Percentiles rank a stretch among this genome's conserved stretches.
Conservation (phyloP, 1,140 invertebrate genomes). For the Polypedilum vanderplanki region DNA sequence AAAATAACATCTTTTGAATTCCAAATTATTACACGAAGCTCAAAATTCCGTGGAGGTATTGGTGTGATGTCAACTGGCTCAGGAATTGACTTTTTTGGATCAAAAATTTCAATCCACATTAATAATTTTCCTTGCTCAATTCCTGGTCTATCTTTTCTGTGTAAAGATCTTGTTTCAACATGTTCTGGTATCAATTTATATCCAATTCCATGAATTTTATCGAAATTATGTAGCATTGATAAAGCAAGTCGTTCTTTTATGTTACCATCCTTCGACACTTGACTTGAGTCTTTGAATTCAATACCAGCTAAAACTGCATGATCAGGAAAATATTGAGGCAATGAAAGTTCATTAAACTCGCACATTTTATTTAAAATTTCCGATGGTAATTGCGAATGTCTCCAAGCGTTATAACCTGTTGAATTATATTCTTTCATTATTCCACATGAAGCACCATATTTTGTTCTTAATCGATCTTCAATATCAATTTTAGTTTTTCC, state of each 20-base stretch:
- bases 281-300: conserved; percentile 38
- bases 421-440: conserved; percentile 60
- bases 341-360: conserved; percentile 52
- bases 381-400: conserved; percentile 65
- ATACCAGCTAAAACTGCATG: conserved; percentile 38
- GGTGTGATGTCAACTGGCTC: conserved; percentile 72
- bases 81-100: conserved; percentile 54
- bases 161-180: conserved; percentile 76
- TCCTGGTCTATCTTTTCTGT: conserved; percentile 65
- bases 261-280: conserved; percentile 40
- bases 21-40: conserved; percentile 77
- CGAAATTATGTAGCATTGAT: conserved; percentile 61
- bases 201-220: conserved; percentile 66
- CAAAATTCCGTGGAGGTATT: conserved; percentile 64
- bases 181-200: conserved; percentile 78
- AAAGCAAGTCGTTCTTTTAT: conserved; percentile 61
- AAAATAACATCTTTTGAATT: conserved; percentile 68
- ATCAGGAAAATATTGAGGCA: conserved; percentile 44
- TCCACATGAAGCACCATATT: conserved; percentile 70
- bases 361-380: conserved; percentile 68
- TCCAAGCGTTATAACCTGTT: conserved; percentile 68
- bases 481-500: conserved; percentile 79
- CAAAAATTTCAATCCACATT: conserved; percentile 86
- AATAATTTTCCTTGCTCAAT: conserved; percentile 84
- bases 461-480: conserved; percentile 77